These are phyloP conservation scores for Pristionchus exspectatus DNA, from an alignment of 2,888 invertebrate species.

Conservation along the genomic window DNA sequence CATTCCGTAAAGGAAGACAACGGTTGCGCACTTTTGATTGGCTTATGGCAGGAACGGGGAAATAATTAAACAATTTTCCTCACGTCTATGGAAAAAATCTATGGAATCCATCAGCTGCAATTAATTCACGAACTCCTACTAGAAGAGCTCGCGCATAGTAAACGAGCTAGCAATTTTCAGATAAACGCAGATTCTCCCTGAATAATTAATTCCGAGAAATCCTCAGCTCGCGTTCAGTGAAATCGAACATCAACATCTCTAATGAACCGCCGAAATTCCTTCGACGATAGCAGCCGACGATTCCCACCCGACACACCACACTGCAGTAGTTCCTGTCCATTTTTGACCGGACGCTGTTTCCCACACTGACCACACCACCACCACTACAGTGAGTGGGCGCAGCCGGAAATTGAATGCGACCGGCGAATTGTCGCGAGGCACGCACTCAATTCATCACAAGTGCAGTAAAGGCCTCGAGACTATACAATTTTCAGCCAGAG, in stretches of 20 bases:
- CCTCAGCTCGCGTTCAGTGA: background rate
- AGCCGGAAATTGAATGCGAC: background rate
- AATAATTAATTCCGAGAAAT: background rate
- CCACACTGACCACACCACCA: background rate
- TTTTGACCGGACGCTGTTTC: constrained; percentile 12
- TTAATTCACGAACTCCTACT: too few relatives aligned
- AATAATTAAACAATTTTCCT: background rate
- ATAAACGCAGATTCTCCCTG: background rate
- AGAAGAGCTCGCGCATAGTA: background rate
- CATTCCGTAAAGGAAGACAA: background rate
- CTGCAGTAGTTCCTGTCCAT: background rate
- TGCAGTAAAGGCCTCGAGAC: background rate
- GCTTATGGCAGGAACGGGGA: background rate
- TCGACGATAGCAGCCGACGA: background rate
- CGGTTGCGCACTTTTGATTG: background rate
- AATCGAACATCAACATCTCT: background rate
- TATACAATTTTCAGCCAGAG: background rate
- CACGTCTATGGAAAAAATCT: background rate
- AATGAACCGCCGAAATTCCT: background rate
- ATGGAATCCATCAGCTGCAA: too few relatives aligned
- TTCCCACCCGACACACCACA: background rate
- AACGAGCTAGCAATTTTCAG: background rate
- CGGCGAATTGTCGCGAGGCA: background rate
- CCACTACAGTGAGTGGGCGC: background rate
- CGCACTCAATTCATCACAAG: constrained; percentile 14